Evolutionary conservation across 2,797 vertebrate species (phyloP).

Genomic region (Microchirus variegatus): DNA sequence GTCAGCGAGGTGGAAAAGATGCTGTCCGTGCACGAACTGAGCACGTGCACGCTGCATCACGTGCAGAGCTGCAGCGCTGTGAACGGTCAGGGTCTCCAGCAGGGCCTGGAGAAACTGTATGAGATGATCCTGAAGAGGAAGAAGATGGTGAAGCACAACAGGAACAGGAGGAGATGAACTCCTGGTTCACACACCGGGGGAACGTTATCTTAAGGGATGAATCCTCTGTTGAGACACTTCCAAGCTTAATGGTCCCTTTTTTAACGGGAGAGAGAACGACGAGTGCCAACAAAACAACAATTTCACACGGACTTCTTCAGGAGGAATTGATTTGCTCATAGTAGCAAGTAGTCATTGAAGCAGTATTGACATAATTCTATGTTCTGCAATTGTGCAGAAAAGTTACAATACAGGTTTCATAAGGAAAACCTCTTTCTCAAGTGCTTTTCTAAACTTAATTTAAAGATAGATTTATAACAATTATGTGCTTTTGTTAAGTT

Average conservation of each 20-base stretch:
- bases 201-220: conserved; percentile 42
- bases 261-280: conserved; percentile 56
- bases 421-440: conserved; percentile 56
- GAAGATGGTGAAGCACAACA: conserved; percentile 83
- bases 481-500: conserved; percentile 11
- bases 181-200: background rate
- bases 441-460: conserved; percentile 54
- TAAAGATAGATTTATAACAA: conserved; percentile 31
- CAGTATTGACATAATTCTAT: conserved; percentile 66
- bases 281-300: conserved; percentile 65
- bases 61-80: conserved; percentile 90
- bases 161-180: conserved; percentile 84
- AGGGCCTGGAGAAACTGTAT: conserved; percentile 88
- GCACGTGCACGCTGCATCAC: conserved; percentile 81
- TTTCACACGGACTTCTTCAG: conserved; percentile 58
- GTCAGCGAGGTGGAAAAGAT: conserved; percentile 87
- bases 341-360: conserved; percentile 61
- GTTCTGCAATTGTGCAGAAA: conserved; percentile 46
- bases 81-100: conserved; percentile 87
- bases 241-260: conserved; percentile 46
- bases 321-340: conserved; percentile 71
- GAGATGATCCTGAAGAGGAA: conserved; percentile 91
- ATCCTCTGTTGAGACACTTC: conserved; percentile 51
- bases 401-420: conserved; percentile 49
- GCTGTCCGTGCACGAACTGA: conserved; percentile 85